Conservation (phyloP, 2,888 invertebrate species). For the Psococerastis gibbosa region DNA sequence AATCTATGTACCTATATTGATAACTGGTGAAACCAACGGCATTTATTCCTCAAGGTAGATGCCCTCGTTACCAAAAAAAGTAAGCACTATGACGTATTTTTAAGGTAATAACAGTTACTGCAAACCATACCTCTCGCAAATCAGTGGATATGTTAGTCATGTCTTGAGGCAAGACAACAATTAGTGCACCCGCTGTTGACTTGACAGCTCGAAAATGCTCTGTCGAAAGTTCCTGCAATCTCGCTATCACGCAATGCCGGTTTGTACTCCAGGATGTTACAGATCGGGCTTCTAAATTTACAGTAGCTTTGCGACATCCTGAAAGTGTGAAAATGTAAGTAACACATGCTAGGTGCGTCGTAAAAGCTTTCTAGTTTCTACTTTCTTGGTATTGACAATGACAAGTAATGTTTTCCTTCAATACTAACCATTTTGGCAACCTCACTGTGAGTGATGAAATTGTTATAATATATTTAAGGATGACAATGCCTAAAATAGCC, state of each 20-base stretch:
- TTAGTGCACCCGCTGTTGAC: conserved; percentile 63
- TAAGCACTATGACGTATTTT: neutral
- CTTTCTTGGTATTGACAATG: conserved; percentile 3
- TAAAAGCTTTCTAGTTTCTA: neutral
- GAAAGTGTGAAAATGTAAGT: no score
- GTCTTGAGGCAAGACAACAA: conserved; percentile 66
- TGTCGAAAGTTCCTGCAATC: conserved; percentile 58
- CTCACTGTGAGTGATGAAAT: no score
- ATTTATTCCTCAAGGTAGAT: no score
- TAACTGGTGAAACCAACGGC: no score
- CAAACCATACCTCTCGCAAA: conserved; percentile 47
- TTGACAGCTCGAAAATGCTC: conserved; percentile 58
- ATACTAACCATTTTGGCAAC: no score
- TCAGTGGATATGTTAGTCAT: conserved; percentile 40
- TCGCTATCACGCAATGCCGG: conserved; percentile 73
- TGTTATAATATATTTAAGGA: no score
- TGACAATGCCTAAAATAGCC: no score
- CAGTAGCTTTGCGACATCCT: conserved; percentile 64
- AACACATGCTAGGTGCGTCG: no score
- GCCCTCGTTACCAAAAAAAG: conserved; percentile 2
- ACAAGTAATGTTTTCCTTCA: neutral
- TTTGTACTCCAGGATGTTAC: conserved; percentile 66
- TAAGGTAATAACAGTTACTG: no score
- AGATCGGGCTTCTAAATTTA: conserved; percentile 79
- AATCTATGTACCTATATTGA: no score